A percentile compares a stretch with the other conserved stretches of the same genome.
phyloP scores from a whole-genome alignment of 2,888 invertebrate genomes.

The Xestoiulus laeticollis region DNA sequence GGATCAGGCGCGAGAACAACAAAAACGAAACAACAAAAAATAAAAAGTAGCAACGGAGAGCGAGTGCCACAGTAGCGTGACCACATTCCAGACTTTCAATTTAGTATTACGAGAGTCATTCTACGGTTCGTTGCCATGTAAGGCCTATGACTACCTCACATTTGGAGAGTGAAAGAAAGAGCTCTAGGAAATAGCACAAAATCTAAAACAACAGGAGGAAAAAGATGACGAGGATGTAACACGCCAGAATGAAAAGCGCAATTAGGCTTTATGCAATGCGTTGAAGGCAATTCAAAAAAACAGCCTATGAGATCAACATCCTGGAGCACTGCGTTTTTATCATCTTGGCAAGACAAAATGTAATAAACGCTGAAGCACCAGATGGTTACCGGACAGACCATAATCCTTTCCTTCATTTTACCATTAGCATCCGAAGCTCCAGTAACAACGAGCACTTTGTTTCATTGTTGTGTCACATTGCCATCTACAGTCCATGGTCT shows the following conservation, averaged over 20 bases:
- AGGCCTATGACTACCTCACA: background rate
- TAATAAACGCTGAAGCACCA: background rate
- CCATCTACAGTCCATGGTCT: too few species aligned
- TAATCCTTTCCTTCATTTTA: background rate
- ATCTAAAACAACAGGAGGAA: constrained; percentile 45
- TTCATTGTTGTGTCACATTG: too few species aligned
- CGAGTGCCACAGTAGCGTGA: constrained; percentile 52
- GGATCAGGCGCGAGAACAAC: constrained; percentile 37
- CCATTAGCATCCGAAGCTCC: background rate
- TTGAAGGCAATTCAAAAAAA: constrained; percentile 11
- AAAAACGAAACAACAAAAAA: background rate
- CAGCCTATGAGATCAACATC: background rate
- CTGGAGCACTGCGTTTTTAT: background rate
- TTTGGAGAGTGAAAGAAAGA: background rate
- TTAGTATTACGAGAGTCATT: constrained; percentile 45
- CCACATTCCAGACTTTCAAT: constrained; percentile 54
- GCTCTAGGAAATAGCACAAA: constrained; percentile 42
- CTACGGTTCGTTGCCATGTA: constrained; percentile 41
- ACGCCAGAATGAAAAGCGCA: background rate
- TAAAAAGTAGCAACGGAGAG: constrained; percentile 45
- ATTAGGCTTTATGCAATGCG: background rate
- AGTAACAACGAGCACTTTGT: too few species aligned
- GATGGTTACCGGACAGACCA: background rate
- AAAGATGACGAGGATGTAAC: background rate
- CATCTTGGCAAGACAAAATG: background rate